Evolutionary conservation across 2,797 vertebrate species (phyloP).

Genomic region (Chaunax sp.): DNA sequence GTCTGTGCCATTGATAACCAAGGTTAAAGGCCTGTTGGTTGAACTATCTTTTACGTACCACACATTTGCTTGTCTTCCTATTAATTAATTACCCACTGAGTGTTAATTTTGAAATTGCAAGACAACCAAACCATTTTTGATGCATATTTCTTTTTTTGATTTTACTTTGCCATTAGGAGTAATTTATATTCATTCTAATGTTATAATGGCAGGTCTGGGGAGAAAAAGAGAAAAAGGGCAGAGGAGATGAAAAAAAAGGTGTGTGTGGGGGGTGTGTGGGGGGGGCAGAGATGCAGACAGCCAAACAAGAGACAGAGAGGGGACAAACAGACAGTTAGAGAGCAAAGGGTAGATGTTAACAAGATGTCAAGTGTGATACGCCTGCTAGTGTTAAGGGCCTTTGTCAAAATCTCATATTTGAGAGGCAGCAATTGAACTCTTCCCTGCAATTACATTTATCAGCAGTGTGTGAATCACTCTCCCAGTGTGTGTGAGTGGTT

Average conservation of each 20-base stretch:
- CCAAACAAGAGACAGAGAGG: constrained; percentile 16
- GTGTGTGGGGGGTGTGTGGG: background rate
- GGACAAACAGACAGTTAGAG: constrained; percentile 33
- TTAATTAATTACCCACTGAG: background rate
- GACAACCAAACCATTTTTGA: background rate
- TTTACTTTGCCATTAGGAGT: constrained; percentile 4
- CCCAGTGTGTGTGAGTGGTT: constrained; percentile 51
- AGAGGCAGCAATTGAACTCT: constrained; percentile 65
- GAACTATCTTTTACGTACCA: background rate
- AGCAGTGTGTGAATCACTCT: constrained; percentile 56
- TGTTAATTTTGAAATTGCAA: constrained; percentile 9
- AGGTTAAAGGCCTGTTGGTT: constrained; percentile 3
- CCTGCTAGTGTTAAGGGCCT: constrained; percentile 45
- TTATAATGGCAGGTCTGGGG: constrained; percentile 5
- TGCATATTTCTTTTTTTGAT: constrained; percentile 12
- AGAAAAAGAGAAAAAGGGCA: background rate
- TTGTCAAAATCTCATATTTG: constrained; percentile 65
- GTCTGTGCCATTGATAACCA: constrained; percentile 14
- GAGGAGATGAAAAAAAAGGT: background rate
- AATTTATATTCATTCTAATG: constrained; percentile 20
- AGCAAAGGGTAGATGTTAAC: constrained; percentile 58
- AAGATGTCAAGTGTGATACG: constrained; percentile 62
- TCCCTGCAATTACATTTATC: constrained; percentile 67
- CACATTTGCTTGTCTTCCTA: background rate
- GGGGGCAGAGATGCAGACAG: constrained; percentile 15